These are phyloP conservation scores for Chironomus riparius DNA, from an alignment of 2,888 invertebrate species.

Conservation along the genomic window DNA sequence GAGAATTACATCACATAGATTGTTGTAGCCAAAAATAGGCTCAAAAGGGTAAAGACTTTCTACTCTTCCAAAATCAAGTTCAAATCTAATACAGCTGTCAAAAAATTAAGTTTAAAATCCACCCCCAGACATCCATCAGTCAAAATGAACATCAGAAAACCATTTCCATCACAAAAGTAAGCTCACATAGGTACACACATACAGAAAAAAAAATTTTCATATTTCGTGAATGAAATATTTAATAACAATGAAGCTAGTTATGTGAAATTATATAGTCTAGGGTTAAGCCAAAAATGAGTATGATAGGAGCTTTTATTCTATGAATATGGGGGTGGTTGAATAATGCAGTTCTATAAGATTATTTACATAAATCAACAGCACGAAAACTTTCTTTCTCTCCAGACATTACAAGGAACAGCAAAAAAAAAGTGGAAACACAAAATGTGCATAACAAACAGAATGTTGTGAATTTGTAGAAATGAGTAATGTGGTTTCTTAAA, in stretches of 20 bases:
- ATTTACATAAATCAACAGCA: not conserved
- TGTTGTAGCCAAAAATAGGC: too few species aligned
- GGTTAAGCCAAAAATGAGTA: not conserved
- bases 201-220: not conserved
- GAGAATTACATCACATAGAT: too few species aligned
- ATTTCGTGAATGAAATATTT: not conserved
- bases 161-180: not conserved
- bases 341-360: not conserved
- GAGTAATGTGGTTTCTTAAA: not conserved
- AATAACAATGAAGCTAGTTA: not conserved
- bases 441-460: conserved; percentile 19
- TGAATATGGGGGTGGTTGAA: too few species aligned
- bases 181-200: not conserved
- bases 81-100: too few species aligned
- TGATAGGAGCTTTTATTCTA: not conserved
- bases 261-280: not conserved
- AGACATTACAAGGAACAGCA: not conserved
- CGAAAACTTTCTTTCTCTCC: not conserved
- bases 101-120: too few species aligned
- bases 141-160: too few species aligned
- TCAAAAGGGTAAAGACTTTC: too few species aligned
- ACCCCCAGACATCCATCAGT: too few species aligned
- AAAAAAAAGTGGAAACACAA: not conserved
- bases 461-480: conserved; percentile 2
- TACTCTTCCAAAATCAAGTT: too few species aligned